These are phyloP conservation scores for Lepus townsendii DNA, from an alignment of 2,797 vertebrate species.

Conservation along the genomic window DNA sequence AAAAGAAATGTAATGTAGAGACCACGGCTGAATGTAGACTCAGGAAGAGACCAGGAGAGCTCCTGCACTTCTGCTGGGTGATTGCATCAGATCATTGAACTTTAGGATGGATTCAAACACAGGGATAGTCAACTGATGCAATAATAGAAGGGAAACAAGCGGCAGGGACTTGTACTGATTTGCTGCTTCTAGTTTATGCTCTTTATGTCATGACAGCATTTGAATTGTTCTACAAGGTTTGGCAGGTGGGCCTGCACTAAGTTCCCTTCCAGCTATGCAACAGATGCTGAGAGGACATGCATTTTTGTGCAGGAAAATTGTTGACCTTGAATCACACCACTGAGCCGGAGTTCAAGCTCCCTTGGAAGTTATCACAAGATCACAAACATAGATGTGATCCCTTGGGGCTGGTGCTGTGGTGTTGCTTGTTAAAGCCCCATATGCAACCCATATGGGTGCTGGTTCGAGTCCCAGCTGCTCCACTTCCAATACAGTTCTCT, in stretches of 20 bases:
- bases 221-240: no score
- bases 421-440: no score
- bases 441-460: no score
- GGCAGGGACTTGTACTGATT: no score
- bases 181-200: no score
- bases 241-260: no score
- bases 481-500: no score
- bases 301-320: background rate
- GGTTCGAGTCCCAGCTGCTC: no score
- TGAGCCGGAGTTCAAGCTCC: background rate
- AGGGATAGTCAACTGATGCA: background rate
- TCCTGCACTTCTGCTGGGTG: rapidly evolving
- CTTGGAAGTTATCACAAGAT: no score
- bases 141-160: background rate
- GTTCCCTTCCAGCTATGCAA: background rate
- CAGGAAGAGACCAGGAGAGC: no score
- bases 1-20: background rate
- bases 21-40: background rate
- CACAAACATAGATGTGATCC: background rate
- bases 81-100: background rate
- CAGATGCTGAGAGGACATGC: background rate
- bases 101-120: background rate
- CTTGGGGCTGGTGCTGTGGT: no score
- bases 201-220: background rate
- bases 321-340: background rate